phyloP scores from a whole-genome alignment of 2,113 vertebrate species.

The Pollimyrus isidori region DNA sequence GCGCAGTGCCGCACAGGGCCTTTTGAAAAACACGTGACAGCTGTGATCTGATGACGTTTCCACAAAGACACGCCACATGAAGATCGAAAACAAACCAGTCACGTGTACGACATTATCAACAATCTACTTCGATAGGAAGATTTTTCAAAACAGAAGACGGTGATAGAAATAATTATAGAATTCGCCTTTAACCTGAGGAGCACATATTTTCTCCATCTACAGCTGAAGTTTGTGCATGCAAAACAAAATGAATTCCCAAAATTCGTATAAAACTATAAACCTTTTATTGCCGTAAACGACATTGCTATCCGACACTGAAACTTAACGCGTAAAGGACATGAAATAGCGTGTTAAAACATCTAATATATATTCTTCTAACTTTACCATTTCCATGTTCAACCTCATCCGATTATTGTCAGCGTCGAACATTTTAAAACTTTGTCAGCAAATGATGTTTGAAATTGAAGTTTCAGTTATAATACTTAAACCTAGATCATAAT shows the following conservation, averaged over 20 bases:
- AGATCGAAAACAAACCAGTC: constrained; percentile 21
- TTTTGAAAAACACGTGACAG: constrained; percentile 26
- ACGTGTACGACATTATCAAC: constrained; percentile 4
- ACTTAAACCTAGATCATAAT: background rate
- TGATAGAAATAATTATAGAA: background rate
- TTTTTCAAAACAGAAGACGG: background rate
- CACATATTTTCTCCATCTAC: background rate
- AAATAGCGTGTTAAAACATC: background rate
- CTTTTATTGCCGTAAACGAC: background rate
- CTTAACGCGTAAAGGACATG: background rate
- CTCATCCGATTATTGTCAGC: background rate
- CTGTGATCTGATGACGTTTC: constrained; percentile 5
- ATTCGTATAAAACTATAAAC: background rate
- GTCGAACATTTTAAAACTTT: background rate
- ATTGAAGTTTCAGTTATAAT: background rate
- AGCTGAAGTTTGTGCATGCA: background rate
- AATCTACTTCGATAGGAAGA: background rate
- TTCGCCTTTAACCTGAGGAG: background rate
- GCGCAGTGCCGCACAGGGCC: constrained; percentile 26
- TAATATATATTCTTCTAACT: background rate
- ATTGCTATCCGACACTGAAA: background rate
- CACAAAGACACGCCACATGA: constrained; percentile 8
- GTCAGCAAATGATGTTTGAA: background rate
- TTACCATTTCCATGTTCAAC: background rate
- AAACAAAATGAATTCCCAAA: background rate